Evolutionary conservation across 2,797 vertebrate genomes (phyloP).

Genomic region (Eupleurogrammus muticus): DNA sequence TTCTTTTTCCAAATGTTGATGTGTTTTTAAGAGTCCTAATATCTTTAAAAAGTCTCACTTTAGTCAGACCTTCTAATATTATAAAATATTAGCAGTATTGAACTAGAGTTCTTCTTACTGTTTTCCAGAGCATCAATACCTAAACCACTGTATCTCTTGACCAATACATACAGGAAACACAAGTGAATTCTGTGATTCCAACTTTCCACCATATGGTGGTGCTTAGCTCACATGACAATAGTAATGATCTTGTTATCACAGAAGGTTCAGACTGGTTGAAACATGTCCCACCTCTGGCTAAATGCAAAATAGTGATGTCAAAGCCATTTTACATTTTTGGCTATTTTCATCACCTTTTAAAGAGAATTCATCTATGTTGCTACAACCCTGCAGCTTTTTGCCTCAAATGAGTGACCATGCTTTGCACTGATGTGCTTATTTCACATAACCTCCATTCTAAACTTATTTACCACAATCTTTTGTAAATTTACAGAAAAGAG

Average conservation of each 20-base stretch:
- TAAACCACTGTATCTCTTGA: background rate
- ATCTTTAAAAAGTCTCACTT: background rate
- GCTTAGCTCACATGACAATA: conserved; percentile 23
- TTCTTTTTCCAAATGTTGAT: background rate
- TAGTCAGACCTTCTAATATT: no score
- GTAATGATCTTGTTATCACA: background rate
- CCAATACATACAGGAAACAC: background rate
- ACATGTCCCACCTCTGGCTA: background rate
- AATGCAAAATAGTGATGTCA: background rate
- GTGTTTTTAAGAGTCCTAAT: background rate
- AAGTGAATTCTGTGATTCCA: conserved; percentile 3
- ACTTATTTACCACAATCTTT: background rate
- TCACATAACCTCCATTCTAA: background rate
- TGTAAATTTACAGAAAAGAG: background rate
- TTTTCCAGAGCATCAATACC: background rate
- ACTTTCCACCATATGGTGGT: conserved; percentile 37
- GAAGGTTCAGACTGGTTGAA: background rate
- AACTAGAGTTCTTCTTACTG: no score
- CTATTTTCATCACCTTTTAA: background rate
- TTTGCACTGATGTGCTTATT: background rate
- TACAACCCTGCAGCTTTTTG: no score
- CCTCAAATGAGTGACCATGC: no score
- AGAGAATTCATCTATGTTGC: background rate
- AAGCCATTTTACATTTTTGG: no score
- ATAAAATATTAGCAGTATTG: no score